A percentile compares a stretch with the other conserved stretches of the same genome.
These are phyloP conservation scores for Erebia aethiops DNA, from an alignment of 2,888 invertebrate species.

Conservation along the genomic window DNA sequence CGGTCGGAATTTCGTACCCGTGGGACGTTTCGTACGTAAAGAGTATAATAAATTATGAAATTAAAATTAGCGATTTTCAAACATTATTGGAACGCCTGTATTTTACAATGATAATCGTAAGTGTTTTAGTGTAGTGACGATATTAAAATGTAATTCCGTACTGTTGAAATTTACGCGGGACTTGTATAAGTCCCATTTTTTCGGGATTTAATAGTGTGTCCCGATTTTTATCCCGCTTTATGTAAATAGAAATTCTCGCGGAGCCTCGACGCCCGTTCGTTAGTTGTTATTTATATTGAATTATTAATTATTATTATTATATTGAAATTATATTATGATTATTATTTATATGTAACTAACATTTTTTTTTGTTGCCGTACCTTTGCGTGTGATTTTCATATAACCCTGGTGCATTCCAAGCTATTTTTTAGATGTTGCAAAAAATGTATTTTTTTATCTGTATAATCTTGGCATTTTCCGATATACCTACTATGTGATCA, in stretches of 20 bases:
- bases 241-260: constrained; percentile 37
- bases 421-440: constrained; percentile 56
- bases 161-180: constrained; percentile 3
- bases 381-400: constrained; percentile 55
- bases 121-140: constrained; percentile 18
- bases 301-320: constrained; percentile 35
- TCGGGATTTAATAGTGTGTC: constrained; percentile 2
- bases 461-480: constrained; percentile 48
- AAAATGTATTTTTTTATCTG: constrained; percentile 13
- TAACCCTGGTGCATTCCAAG: constrained; percentile 76
- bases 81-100: neutral
- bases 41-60: neutral
- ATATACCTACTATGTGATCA: neutral
- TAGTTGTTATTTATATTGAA: constrained; percentile 40
- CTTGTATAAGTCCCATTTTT: neutral
- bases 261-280: constrained; percentile 31
- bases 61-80: neutral
- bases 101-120: constrained; percentile 9
- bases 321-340: constrained; percentile 17
- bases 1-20: neutral
- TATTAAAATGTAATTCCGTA: constrained; percentile 17
- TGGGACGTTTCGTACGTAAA: neutral
- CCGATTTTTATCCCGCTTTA: constrained; percentile 17
- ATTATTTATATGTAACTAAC: constrained; percentile 19
- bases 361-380: constrained; percentile 49